Evolutionary conservation across 2,113 vertebrate genomes (phyloP), one percentile per base, ranked within the genome.

Genomic region (Cyrtonyx montezumae): DNA sequence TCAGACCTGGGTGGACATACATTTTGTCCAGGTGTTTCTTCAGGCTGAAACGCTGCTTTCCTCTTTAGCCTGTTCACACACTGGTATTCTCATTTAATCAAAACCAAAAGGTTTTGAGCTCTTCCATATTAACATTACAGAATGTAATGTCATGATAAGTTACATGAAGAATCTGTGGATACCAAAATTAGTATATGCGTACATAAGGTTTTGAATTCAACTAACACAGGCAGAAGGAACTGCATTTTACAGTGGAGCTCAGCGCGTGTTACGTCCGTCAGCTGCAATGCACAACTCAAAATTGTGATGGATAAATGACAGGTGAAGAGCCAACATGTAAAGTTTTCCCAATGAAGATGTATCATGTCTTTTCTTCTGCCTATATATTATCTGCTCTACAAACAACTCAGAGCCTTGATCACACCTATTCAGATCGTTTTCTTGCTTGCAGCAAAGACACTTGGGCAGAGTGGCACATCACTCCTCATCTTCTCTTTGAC

Each of bases 111-210:
- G 51, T 53, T 30, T 53, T 30, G 69, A 90, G 22, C 13, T 92
- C 56, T 90, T 77, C 91, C 84, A 74, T 28, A 79, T 84, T 89
- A 94, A 87, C 26, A 8, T 62, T 48, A 77, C 11, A 49, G 74
- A 81, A 90, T 95, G 85, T 92, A 45, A 53, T 83, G 49, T 40
- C 26, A 28, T 3, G 13, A n/a, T 77, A 62, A 77, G 71, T 71
- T 93, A 67, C 46, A 79, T 42, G 32, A 14, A 40, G 63, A 79
- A 87, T 70, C 58, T 56, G 32, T 77, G 20, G 55, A 13, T 20
- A 56, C 59, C 84, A 83, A 49, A 92, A 89, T 91, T 77, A 94
- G 71, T 82, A 83, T 37, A 79, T 32, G 67, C 26, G 80, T 20
- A 51, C 42, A 61, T 2, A 83, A 80, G 81, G 61, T 55, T 95